Evolutionary conservation across 2,888 invertebrate genomes (phyloP), one percentile per base, ranked within the genome.

Genomic region (Drosophila prolongata): DNA sequence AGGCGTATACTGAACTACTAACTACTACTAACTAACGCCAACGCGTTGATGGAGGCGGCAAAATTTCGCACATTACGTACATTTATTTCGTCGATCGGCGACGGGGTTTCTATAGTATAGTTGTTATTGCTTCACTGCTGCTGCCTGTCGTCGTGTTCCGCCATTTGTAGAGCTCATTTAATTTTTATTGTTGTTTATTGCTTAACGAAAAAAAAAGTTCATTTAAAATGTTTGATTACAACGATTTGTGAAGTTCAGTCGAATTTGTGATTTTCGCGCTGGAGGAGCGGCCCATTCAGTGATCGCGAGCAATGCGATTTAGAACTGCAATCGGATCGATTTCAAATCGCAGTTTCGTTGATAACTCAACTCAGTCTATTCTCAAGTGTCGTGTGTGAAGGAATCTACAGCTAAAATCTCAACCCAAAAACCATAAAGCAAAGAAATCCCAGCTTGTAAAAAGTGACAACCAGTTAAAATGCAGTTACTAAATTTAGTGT

Each of bases 171-270:
- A 72, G 75, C 74, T 84, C 79, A 83, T 88, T 86, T 80, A 86
- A 75, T 73, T 86, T 80, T 88, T 84, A 88, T 86, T 88, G 84
- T 85, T 85, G 80, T 85, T 80, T 89, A 80, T 82, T 81, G 84
- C 87, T 79, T 64, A 79, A 77, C 84, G 70, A 83, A 83, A 86
- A 66, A 65, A 64, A 59, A 30, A 73, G 85, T 84, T 84, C 79
- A 78, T 87, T 90, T 90, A 83, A 90, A 90, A 90, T 89, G 89
- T 90, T 89, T 87, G 85, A 89, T 88, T 88, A 83, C 83, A 88
- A 89, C 82, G 89, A 84, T 89, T 85, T 80, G 79, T 77, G 82
- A 77, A 84, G 86, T 90, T 90, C 87, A 90, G 90, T 90, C 84
- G 87, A 89, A 78, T 85, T 84, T 85, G 78, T 84, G 89, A 87